These are phyloP conservation scores for Plagiodera versicolora DNA, from an alignment of 2,888 invertebrate species.

Conservation along the genomic window DNA sequence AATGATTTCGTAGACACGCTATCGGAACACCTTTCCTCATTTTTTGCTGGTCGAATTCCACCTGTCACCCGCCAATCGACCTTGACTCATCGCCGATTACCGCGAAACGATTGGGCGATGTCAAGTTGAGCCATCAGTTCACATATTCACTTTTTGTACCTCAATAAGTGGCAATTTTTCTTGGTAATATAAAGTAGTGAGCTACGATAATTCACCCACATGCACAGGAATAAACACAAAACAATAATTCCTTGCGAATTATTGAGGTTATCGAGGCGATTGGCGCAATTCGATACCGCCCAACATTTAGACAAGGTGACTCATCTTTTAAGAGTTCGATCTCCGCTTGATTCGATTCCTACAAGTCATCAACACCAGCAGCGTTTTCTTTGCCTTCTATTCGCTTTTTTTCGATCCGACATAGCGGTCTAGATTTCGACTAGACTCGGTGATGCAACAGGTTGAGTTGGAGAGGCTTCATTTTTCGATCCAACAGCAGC, in stretches of 20 bases:
- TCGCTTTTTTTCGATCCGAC: background rate
- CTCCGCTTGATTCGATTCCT: background rate
- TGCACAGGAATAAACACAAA: no score
- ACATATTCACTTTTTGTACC: no score
- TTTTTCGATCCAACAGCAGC: no score
- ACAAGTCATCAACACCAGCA: background rate
- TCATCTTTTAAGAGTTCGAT: background rate
- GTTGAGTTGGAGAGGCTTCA: no score
- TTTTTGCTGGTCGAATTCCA: conserved; percentile 16
- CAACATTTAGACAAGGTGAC: background rate
- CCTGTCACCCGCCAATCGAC: conserved; percentile 20
- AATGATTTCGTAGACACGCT: background rate
- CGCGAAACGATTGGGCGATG: background rate
- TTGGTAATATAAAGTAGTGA: no score
- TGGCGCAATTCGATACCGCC: background rate
- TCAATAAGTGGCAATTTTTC: no score
- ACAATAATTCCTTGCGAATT: no score
- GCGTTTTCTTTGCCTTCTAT: background rate
- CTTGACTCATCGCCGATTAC: conserved; percentile 23
- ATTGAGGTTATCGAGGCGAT: no score
- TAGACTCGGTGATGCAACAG: background rate
- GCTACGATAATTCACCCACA: no score
- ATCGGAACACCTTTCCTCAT: background rate
- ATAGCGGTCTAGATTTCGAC: background rate
- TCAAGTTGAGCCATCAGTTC: background rate